Conservation (phyloP, 53 echinoderm and acorn worm genomes). For the Paelopatides confundens region DNA sequence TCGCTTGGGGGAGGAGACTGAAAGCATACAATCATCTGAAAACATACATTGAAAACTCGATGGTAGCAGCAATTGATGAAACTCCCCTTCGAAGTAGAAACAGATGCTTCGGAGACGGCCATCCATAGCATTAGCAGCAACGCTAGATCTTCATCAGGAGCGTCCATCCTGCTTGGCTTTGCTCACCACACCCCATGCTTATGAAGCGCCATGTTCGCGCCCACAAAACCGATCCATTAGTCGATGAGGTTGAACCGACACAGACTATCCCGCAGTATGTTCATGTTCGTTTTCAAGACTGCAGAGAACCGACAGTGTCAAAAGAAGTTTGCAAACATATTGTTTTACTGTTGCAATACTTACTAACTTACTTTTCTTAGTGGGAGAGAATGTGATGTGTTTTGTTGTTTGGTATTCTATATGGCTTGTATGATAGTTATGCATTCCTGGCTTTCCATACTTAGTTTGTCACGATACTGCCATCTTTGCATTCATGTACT, state of each 20-base stretch:
- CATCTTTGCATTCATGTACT: too few relatives aligned
- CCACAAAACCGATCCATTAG: conserved; percentile 34
- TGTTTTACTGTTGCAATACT: too few relatives aligned
- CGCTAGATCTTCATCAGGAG: conserved; percentile 12
- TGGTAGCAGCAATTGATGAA: conserved; percentile 31
- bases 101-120: conserved; percentile 27
- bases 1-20: conserved; percentile 29
- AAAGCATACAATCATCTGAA: not conserved
- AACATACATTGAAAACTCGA: conserved; percentile 23
- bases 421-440: too few relatives aligned
- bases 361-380: too few relatives aligned
- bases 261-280: too few relatives aligned
- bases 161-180: conserved; percentile 27
- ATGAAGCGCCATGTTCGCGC: too few relatives aligned
- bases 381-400: too few relatives aligned
- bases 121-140: conserved; percentile 1
- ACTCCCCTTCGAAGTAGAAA: conserved; percentile 49
- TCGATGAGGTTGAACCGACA: conserved; percentile 20
- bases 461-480: too few relatives aligned
- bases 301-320: conserved; percentile 36
- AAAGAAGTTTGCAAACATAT: too few relatives aligned
- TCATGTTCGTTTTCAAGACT: conserved; percentile 41
- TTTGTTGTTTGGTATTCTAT: too few relatives aligned
- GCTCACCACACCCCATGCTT: conserved; percentile 25
- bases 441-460: too few relatives aligned